Evolutionary conservation across 37 sponge, comb jelly and placozoan genomes (phyloP).

Genomic region (Dysidea cf. avara): DNA sequence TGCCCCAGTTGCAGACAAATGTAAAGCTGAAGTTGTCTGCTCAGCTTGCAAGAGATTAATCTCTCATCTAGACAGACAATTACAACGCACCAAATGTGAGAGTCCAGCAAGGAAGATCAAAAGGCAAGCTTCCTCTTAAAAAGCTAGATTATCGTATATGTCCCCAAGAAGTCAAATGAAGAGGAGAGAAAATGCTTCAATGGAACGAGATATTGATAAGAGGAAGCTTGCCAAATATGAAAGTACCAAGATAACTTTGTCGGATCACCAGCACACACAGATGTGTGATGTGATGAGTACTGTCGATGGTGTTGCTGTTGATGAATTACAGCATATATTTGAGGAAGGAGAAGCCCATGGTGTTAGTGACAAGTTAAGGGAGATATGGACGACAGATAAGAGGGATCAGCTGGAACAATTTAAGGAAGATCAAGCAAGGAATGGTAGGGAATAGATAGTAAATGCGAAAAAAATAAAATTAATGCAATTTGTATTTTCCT

Average conservation of each 20-base stretch:
- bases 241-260: slow-evolving; percentile 4
- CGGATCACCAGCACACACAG: slow-evolving; percentile 16
- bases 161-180: slow-evolving; percentile 7
- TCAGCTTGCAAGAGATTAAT: slow-evolving; percentile 16
- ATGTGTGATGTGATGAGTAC: background rate
- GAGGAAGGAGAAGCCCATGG: background rate
- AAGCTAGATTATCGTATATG: background rate
- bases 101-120: background rate
- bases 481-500: no score
- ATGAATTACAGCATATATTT: background rate
- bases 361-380: background rate
- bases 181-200: background rate
- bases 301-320: background rate
- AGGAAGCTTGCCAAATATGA: background rate
- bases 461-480: no score
- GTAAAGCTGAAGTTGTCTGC: background rate
- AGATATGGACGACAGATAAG: background rate
- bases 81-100: background rate
- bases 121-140: background rate
- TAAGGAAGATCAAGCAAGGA: background rate
- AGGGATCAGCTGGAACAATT: background rate
- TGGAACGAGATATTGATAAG: background rate
- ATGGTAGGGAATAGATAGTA: no score
- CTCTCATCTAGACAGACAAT: slow-evolving; percentile 12
- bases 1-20: background rate